phyloP scores from a whole-genome alignment of 2,797 vertebrate genomes.

The Anguilla megastoma region DNA sequence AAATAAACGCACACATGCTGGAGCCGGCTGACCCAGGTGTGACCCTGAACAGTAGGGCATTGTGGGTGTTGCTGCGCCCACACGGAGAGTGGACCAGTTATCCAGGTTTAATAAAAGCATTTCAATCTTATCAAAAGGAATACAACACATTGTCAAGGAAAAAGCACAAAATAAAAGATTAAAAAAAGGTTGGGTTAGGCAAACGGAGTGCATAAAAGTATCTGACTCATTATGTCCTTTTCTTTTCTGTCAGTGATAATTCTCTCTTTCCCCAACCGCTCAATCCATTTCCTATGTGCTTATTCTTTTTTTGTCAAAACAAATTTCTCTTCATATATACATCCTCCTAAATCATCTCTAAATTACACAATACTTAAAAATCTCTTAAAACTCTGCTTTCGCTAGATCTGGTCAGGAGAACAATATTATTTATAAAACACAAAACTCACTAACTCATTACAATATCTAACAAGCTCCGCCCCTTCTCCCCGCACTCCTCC shows the following conservation, averaged over 20 bases:
- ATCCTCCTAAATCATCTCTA: constrained; percentile 49
- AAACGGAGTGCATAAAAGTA: constrained; percentile 57
- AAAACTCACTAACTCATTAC: constrained; percentile 40
- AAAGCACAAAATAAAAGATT: constrained; percentile 42
- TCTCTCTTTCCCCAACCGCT: constrained; percentile 28
- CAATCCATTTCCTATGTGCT: constrained; percentile 46
- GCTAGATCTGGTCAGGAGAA: constrained; percentile 41
- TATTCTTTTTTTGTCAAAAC: constrained; percentile 46
- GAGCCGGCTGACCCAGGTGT: constrained; percentile 8
- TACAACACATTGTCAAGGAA: constrained; percentile 44
- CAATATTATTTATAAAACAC: constrained; percentile 50
- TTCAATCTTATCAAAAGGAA: constrained; percentile 34
- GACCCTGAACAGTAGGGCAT: constrained; percentile 8
- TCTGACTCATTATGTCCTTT: constrained; percentile 33
- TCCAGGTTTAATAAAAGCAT: constrained; percentile 22
- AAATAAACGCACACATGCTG: constrained; percentile 20
- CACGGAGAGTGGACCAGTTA: neutral
- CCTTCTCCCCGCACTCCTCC: constrained; percentile 19
- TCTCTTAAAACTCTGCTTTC: constrained; percentile 36
- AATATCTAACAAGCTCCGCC: constrained; percentile 31
- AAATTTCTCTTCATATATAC: constrained; percentile 48
- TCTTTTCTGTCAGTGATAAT: constrained; percentile 33
- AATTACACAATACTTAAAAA: constrained; percentile 51
- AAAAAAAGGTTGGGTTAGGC: constrained; percentile 57
- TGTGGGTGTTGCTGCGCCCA: neutral